phyloP scores from a whole-genome alignment of 2,113 vertebrate species.

The Xiphorhynchus elegans region DNA sequence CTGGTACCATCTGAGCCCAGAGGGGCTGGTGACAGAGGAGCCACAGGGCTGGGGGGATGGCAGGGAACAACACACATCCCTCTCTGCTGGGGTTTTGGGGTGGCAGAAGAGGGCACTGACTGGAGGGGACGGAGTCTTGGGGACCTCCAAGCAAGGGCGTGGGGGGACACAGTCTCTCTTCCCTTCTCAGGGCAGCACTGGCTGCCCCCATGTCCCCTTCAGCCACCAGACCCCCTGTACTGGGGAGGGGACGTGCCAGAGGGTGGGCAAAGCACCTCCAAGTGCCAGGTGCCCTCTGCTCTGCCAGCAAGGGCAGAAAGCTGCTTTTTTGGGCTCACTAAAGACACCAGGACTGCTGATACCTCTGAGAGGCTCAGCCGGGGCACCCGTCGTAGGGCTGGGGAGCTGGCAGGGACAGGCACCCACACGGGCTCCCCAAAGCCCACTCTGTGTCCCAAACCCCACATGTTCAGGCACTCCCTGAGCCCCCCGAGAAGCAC shows the following conservation, averaged over 20 bases:
- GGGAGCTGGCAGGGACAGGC: rapidly evolving
- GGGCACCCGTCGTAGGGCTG: background rate
- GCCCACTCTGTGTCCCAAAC: background rate
- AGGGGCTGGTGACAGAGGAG: background rate
- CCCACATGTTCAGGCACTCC: background rate
- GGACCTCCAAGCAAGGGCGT: background rate
- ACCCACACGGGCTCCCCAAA: background rate
- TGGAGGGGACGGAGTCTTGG: background rate
- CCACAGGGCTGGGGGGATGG: rapidly evolving
- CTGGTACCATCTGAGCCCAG: background rate
- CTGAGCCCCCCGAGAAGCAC: background rate
- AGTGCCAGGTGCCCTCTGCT: background rate
- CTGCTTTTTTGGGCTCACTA: background rate
- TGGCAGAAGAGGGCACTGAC: background rate
- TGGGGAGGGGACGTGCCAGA: rapidly evolving
- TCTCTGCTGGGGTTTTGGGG: rapidly evolving
- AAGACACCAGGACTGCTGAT: background rate
- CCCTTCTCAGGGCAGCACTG: background rate
- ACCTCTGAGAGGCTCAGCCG: too few species aligned
- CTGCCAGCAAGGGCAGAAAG: background rate
- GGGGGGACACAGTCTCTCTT: background rate
- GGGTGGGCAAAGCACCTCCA: background rate
- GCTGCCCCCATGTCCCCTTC: background rate
- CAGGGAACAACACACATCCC: too few species aligned
- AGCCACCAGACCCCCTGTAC: rapidly evolving